phyloP scores from a whole-genome alignment of 2,888 invertebrate species.

The Dicycla oo region DNA sequence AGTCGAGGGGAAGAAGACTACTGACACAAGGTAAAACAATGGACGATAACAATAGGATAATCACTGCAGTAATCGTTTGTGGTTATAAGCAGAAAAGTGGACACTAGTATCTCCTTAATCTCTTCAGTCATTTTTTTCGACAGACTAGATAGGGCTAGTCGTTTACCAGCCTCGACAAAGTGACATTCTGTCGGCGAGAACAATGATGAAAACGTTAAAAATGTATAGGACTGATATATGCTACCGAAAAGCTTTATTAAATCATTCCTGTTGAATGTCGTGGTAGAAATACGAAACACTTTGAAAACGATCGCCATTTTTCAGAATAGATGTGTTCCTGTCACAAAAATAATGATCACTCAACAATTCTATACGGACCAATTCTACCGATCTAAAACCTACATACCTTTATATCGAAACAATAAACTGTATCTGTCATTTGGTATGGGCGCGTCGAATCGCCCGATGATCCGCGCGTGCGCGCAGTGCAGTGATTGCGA shows the following conservation, averaged over 20 bases:
- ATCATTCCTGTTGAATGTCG: too few relatives aligned
- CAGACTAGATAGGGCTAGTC: neutral
- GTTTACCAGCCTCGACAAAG: neutral
- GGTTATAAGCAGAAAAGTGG: neutral
- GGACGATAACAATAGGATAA: too few relatives aligned
- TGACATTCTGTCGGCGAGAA: too few relatives aligned
- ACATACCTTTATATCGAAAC: constrained; percentile 33
- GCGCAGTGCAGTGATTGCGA: constrained; percentile 57
- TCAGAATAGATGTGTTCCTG: neutral
- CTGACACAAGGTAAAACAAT: neutral
- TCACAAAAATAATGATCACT: constrained; percentile 3
- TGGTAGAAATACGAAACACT: too few relatives aligned
- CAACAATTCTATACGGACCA: neutral
- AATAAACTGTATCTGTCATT: constrained; percentile 61
- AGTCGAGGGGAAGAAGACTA: neutral
- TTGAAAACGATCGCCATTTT: too few relatives aligned
- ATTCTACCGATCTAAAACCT: neutral
- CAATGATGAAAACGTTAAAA: too few relatives aligned
- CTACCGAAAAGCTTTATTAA: too few relatives aligned
- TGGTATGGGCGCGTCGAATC: constrained; percentile 62
- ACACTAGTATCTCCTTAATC: neutral
- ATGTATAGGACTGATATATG: too few relatives aligned
- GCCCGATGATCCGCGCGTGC: constrained; percentile 59
- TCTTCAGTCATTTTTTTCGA: neutral
- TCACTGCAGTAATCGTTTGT: neutral